Evolutionary conservation across 2,113 vertebrate species (phyloP).

Genomic region (Ivindomyrus marchei): DNA sequence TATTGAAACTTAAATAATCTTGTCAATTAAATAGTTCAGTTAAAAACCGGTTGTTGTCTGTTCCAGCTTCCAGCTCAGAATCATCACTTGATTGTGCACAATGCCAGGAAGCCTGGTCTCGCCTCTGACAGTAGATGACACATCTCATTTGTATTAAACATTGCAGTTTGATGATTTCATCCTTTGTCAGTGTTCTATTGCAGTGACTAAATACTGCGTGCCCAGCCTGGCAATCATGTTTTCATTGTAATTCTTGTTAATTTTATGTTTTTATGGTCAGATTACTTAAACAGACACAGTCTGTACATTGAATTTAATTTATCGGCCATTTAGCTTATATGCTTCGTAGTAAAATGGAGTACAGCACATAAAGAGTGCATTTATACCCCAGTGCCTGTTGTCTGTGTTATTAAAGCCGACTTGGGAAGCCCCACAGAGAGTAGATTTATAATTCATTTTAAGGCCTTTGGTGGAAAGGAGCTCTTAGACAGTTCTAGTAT

Average conservation of each 20-base stretch:
- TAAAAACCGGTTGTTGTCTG: neutral
- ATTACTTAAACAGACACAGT: neutral
- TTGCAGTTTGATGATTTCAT: neutral
- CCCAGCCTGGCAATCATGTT: neutral
- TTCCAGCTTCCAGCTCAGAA: neutral
- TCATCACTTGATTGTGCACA: neutral
- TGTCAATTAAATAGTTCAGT: neutral
- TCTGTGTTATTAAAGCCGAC: neutral
- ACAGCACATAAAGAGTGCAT: neutral
- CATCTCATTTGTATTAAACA: neutral
- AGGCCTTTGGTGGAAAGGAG: neutral
- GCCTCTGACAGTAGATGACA: neutral
- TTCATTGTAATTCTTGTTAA: neutral
- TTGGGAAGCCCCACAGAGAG: neutral
- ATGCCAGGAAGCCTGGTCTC: neutral
- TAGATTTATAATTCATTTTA: neutral
- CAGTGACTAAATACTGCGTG: neutral
- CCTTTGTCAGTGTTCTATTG: neutral
- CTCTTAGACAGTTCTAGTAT: neutral
- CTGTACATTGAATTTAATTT: neutral
- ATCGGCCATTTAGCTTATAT: neutral
- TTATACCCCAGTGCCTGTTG: neutral
- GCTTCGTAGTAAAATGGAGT: neutral
- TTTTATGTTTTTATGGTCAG: neutral
- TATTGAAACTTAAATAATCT: neutral